These are phyloP conservation scores for Acromyrmex charruanus DNA, from an alignment of 1,140 invertebrate species.

Conservation along the genomic window DNA sequence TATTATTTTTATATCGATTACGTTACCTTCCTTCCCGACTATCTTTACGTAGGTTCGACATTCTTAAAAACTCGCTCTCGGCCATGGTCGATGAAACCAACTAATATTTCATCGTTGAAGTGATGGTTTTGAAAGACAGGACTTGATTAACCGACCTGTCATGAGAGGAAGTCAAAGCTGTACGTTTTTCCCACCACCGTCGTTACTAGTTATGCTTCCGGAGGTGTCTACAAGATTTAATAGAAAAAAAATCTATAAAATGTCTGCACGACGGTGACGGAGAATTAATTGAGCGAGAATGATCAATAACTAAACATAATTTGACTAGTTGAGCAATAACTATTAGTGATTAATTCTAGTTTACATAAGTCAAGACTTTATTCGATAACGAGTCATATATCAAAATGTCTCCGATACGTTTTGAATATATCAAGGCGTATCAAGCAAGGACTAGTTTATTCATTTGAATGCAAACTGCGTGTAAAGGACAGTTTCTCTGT, in stretches of 20 bases:
- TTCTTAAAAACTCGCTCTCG: conserved; percentile 43
- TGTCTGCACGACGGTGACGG: neutral
- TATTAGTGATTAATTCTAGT: conserved; percentile 17
- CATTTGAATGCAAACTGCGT: conserved; percentile 5
- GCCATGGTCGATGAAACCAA: conserved; percentile 42
- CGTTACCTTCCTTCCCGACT: neutral
- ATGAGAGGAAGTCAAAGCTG: conserved; percentile 39
- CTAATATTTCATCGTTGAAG: conserved; percentile 55
- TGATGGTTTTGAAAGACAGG: conserved; percentile 41
- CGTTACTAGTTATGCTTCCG: conserved; percentile 31
- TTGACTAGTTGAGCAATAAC: conserved; percentile 35
- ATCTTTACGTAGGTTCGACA: conserved; percentile 18
- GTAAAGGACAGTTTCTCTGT: conserved; percentile 12
- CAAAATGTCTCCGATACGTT: neutral
- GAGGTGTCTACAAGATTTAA: conserved; percentile 46
- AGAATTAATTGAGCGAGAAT: conserved; percentile 37
- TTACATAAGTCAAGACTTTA: neutral
- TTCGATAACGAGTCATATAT: conserved; percentile 21
- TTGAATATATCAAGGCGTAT: neutral
- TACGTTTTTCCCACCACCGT: conserved; percentile 14
- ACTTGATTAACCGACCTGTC: conserved; percentile 62
- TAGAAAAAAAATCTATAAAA: conserved; percentile 34
- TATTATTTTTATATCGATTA: conserved; percentile 49
- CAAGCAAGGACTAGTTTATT: neutral
- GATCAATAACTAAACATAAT: conserved; percentile 41